Conservation (phyloP, 2,113 vertebrate genomes). For the Atlantisia rogersi region DNA sequence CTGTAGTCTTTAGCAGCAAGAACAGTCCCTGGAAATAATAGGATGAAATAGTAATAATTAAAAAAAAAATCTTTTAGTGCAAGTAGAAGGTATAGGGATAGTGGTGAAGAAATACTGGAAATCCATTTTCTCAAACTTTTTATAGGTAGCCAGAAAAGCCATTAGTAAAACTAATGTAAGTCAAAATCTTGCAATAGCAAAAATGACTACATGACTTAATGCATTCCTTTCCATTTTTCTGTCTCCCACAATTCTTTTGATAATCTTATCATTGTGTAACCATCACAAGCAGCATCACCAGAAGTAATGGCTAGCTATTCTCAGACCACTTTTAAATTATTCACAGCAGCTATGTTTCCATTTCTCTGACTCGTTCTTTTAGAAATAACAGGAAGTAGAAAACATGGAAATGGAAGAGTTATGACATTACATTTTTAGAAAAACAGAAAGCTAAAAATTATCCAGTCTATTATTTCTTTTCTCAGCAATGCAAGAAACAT, state of each 20-base stretch:
- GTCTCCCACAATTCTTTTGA: constrained; percentile 30
- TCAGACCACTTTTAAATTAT: constrained; percentile 66
- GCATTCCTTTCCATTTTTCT: constrained; percentile 52
- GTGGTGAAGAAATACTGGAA: constrained; percentile 31
- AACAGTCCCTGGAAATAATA: background rate
- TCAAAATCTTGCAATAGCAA: constrained; percentile 4
- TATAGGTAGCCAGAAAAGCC: constrained; percentile 27
- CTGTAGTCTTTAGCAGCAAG: background rate
- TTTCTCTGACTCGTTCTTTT: constrained; percentile 46
- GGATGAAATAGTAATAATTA: background rate
- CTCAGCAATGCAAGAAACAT: background rate
- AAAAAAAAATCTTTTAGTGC: background rate
- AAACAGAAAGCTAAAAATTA: constrained; percentile 43
- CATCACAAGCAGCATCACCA: constrained; percentile 40
- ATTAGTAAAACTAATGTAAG: constrained; percentile 47
- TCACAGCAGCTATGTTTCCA: constrained; percentile 47
- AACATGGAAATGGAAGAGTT: constrained; percentile 42
- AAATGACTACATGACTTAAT: constrained; percentile 32
- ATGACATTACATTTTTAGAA: constrained; percentile 40
- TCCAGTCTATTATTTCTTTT: background rate
- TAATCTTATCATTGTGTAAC: constrained; percentile 51
- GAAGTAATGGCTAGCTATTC: constrained; percentile 57
- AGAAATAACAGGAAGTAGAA: constrained; percentile 30
- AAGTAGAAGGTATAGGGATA: background rate
- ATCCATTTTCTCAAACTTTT: constrained; percentile 36